Conservation (phyloP, 2,113 vertebrate species). For the Trogon surrucura region DNA sequence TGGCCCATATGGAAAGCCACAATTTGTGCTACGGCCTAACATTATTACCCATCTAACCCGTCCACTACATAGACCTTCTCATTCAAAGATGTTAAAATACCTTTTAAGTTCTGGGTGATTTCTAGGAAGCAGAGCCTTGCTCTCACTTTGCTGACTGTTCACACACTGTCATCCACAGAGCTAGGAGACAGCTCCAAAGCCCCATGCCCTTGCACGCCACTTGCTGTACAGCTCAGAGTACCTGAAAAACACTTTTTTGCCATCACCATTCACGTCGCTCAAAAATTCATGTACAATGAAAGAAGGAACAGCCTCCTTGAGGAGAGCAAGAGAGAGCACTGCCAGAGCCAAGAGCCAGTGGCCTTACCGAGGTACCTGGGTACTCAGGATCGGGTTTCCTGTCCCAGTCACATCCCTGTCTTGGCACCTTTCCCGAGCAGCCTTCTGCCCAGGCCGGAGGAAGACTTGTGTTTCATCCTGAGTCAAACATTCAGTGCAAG, state of each 20-base stretch:
- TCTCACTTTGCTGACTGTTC: neutral
- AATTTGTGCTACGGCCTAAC: neutral
- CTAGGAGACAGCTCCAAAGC: neutral
- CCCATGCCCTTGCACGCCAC: neutral
- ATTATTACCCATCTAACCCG: neutral
- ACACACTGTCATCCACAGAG: rapidly evolving
- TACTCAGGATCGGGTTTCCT: neutral
- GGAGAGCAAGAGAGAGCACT: neutral
- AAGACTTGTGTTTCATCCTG: neutral
- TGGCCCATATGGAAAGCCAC: neutral
- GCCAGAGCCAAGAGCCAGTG: neutral
- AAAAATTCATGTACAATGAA: rapidly evolving
- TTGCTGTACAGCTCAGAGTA: rapidly evolving
- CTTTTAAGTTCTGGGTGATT: neutral
- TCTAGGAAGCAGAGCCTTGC: neutral
- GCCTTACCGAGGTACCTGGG: no score
- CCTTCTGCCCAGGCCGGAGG: neutral
- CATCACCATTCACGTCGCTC: neutral
- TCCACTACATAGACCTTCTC: neutral
- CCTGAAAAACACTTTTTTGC: neutral
- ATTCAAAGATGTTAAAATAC: neutral
- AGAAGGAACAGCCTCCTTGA: neutral
- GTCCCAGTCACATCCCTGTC: neutral
- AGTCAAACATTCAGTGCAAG: neutral
- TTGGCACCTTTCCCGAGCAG: neutral